Evolutionary conservation across 2,888 invertebrate genomes (phyloP).

Genomic region (Drosophila paucipuncta): DNA sequence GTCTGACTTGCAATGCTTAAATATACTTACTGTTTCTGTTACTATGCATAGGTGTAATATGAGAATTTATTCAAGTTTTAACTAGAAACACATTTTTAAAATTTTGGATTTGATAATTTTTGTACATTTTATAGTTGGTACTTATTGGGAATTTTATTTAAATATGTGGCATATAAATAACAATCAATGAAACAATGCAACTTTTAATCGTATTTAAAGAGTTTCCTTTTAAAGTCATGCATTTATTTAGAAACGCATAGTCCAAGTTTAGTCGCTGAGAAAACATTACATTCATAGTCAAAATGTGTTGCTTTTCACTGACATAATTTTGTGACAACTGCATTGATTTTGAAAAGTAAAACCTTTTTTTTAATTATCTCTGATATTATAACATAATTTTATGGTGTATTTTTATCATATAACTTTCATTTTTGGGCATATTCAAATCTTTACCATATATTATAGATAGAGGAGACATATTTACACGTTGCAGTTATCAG

Average conservation of each 20-base stretch:
- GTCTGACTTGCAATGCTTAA: not conserved
- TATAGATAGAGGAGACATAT: not conserved
- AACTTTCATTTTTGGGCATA: conserved; percentile 1
- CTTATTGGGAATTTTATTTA: not conserved
- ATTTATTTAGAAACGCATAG: not conserved
- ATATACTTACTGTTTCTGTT: not conserved
- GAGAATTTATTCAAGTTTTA: not conserved
- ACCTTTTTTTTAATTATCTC: not conserved
- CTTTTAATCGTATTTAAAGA: not conserved
- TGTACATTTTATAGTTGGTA: not conserved
- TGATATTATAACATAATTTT: not conserved
- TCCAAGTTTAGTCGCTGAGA: not conserved
- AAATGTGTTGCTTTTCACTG: not conserved
- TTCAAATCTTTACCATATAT: not conserved
- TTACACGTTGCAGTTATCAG: conserved; percentile 33
- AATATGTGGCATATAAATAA: not conserved
- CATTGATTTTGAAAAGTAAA: not conserved
- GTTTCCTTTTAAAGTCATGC: not conserved
- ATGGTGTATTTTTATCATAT: not conserved
- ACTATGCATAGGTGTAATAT: not conserved
- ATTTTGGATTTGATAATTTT: not conserved
- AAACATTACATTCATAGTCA: not conserved
- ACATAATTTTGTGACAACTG: not conserved
- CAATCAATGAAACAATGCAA: not conserved
- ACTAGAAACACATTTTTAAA: not conserved